Conservation (phyloP, 1,140 invertebrate species). For the Dendrolimus kikuchii region DNA sequence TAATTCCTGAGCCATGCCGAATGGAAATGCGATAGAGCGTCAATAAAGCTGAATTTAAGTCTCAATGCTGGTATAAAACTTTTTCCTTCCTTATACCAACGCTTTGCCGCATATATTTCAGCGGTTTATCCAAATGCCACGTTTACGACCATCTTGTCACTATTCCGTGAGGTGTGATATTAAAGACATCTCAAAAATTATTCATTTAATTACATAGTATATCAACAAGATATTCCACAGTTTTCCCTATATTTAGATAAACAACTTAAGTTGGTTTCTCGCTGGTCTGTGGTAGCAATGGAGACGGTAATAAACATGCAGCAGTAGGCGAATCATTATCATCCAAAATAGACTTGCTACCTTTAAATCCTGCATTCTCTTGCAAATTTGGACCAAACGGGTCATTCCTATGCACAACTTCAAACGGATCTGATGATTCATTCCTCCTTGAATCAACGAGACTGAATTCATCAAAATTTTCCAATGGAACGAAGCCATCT, state of each 20-base stretch:
- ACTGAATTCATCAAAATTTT: constrained; percentile 53
- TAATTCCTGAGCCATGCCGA: too few relatives aligned
- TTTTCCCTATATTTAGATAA: neutral
- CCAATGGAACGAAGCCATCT: constrained; percentile 21
- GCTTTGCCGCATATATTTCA: too few relatives aligned
- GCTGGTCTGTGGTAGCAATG: constrained; percentile 71
- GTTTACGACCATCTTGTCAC: too few relatives aligned
- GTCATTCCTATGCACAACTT: constrained; percentile 36
- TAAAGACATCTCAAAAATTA: too few relatives aligned
- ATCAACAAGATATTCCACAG: too few relatives aligned
- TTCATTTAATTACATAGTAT: too few relatives aligned
- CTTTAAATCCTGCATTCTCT: constrained; percentile 11
- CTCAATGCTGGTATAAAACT: too few relatives aligned
- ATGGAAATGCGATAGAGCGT: too few relatives aligned
- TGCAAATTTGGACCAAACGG: constrained; percentile 19
- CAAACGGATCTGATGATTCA: constrained; percentile 34
- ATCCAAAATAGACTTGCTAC: constrained; percentile 70
- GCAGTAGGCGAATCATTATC: constrained; percentile 72
- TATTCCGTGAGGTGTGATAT: too few relatives aligned
- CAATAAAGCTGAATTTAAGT: too few relatives aligned
- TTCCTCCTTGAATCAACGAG: constrained; percentile 30
- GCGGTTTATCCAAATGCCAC: too few relatives aligned
- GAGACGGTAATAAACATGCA: constrained; percentile 76
- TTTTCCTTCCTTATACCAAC: too few relatives aligned
- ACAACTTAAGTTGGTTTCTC: constrained; percentile 24